Percentiles rank a stretch among this genome's conserved stretches.
Evolutionary conservation across 2,797 vertebrate species (phyloP).

Genomic region (Brachyalestes nurse): DNA sequence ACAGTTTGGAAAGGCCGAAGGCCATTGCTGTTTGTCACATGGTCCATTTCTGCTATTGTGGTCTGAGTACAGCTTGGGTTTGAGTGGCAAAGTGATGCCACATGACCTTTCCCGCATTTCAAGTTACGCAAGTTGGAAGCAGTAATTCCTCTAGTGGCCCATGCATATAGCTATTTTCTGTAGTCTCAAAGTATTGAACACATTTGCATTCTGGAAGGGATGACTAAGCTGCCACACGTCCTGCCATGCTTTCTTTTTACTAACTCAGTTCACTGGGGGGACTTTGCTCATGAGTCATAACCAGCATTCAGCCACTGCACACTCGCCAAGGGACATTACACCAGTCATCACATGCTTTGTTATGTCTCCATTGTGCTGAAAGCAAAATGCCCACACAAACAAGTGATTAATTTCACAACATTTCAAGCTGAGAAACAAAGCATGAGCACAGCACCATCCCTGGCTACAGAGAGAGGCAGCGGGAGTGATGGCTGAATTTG

Average conservation of each 20-base stretch:
- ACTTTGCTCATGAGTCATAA: conserved; percentile 39
- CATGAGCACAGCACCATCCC: neutral
- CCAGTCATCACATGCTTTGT: conserved; percentile 11
- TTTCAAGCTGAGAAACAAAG: conserved; percentile 24
- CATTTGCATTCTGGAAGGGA: conserved; percentile 9
- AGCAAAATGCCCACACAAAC: conserved; percentile 16
- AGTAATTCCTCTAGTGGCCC: neutral
- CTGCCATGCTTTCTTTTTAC: neutral
- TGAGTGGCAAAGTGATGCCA: neutral
- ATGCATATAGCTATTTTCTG: neutral
- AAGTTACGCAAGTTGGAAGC: neutral
- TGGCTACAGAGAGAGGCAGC: conserved; percentile 10
- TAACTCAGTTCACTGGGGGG: neutral
- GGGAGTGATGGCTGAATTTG: conserved; percentile 1
- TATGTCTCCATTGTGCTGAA: conserved; percentile 19
- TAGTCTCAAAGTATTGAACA: neutral
- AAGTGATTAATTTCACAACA: conserved; percentile 34
- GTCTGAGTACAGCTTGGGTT: neutral
- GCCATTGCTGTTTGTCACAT: neutral
- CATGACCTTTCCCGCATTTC: neutral
- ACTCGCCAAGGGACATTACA: conserved; percentile 6
- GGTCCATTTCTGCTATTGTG: neutral
- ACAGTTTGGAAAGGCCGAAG: neutral
- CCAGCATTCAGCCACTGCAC: neutral
- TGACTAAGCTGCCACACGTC: conserved; percentile 20